phyloP scores from a whole-genome alignment of 2,888 invertebrate species.

The Pristionchus exspectatus region DNA sequence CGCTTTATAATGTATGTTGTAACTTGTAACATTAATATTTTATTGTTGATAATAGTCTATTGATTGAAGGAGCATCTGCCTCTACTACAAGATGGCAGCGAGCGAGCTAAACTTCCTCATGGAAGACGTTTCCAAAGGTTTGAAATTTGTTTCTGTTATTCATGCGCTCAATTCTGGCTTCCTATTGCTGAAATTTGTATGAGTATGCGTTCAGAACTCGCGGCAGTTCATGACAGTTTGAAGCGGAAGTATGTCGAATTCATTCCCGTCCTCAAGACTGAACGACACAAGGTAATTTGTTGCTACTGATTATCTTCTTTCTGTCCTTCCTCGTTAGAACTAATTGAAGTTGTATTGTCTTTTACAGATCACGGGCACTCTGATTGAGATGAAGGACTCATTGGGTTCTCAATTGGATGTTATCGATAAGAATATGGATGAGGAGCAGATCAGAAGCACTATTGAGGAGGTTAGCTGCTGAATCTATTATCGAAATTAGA shows the following conservation, averaged over 20 bases:
- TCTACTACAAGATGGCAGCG: background rate
- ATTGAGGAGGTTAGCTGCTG: background rate
- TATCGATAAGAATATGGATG: conserved; percentile 38
- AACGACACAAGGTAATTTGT: conserved; percentile 11
- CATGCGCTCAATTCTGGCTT: background rate
- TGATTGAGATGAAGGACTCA: conserved; percentile 48
- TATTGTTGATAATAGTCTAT: background rate
- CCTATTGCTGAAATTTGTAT: background rate
- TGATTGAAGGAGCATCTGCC: background rate
- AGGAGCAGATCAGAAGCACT: conserved; percentile 15
- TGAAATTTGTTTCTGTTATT: background rate
- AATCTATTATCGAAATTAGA: no score
- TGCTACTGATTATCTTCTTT: background rate
- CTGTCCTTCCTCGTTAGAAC: background rate
- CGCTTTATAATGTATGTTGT: background rate
- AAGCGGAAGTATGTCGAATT: conserved; percentile 8
- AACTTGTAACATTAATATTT: background rate
- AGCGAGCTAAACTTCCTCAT: conserved; percentile 29
- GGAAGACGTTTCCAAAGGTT: conserved; percentile 45
- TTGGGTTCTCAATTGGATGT: conserved; percentile 44
- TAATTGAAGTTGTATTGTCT: background rate
- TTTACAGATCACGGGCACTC: conserved; percentile 9
- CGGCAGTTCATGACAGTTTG: conserved; percentile 40
- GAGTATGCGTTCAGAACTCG: background rate
- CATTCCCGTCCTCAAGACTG: conserved; percentile 38